phyloP scores from a whole-genome alignment of 1,140 invertebrate genomes.

The Zeugodacus cucurbitae region DNA sequence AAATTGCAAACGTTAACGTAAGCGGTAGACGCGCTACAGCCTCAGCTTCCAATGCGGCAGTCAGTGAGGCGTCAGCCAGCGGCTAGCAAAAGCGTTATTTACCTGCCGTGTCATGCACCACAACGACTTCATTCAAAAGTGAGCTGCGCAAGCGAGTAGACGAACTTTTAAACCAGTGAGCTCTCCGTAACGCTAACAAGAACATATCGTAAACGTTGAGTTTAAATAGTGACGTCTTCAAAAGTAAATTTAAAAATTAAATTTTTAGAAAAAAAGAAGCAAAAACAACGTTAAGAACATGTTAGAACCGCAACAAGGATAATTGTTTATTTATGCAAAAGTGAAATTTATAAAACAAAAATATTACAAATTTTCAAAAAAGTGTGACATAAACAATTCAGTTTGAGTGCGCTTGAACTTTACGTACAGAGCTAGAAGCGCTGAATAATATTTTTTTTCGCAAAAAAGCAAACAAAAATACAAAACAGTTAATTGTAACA shows the following conservation, averaged over 20 bases:
- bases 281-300: not conserved
- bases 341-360: not conserved
- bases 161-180: constrained; percentile 48
- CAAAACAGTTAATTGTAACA: no score
- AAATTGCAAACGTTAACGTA: not conserved
- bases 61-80: not conserved
- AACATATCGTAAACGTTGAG: constrained; percentile 27
- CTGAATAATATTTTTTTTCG: not conserved
- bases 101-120: constrained; percentile 14
- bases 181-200: constrained; percentile 40
- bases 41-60: not conserved
- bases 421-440: not conserved
- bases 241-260: not conserved
- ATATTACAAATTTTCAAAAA: not conserved
- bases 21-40: not conserved
- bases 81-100: constrained; percentile 32
- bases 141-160: constrained; percentile 60
- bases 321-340: not conserved
- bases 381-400: constrained; percentile 28
- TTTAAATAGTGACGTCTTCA: constrained; percentile 18
- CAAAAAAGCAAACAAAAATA: not conserved
- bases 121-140: constrained; percentile 61
- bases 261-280: not conserved
- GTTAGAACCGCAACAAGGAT: not conserved
- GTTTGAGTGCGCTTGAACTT: constrained; percentile 17